phyloP scores from a whole-genome alignment of 2,113 vertebrate species.

The Tupaia chinensis region DNA sequence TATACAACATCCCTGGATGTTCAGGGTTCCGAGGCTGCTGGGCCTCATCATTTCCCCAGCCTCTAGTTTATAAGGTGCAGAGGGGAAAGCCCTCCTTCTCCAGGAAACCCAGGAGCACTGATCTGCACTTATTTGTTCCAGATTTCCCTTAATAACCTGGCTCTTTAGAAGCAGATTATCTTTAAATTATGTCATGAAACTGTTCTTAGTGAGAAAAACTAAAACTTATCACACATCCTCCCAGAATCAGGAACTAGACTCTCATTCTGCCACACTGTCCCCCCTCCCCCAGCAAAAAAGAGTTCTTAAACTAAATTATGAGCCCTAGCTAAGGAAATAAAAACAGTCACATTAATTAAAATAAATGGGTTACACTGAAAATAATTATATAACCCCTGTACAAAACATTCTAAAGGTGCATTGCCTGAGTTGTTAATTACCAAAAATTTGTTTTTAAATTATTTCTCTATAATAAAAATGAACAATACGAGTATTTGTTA shows the following conservation, averaged over 20 bases:
- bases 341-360: background rate
- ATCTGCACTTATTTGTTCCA: background rate
- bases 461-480: background rate
- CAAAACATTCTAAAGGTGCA: background rate
- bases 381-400: background rate
- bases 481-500: background rate
- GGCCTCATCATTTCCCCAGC: background rate
- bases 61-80: background rate
- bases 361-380: background rate
- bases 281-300: background rate
- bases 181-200: constrained; percentile 16
- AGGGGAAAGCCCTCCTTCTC: background rate
- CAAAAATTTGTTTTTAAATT: background rate
- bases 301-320: background rate
- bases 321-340: background rate
- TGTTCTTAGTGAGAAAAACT: background rate
- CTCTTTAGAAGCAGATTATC: background rate
- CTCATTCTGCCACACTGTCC: background rate
- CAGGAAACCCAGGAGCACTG: background rate
- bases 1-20: background rate
- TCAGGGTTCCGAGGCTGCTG: background rate
- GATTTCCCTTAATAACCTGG: background rate
- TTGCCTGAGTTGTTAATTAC: background rate
- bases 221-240: background rate
- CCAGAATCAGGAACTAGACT: background rate